Conservation (phyloP, 2,888 invertebrate species). For the Xestobium rufovillosum region DNA sequence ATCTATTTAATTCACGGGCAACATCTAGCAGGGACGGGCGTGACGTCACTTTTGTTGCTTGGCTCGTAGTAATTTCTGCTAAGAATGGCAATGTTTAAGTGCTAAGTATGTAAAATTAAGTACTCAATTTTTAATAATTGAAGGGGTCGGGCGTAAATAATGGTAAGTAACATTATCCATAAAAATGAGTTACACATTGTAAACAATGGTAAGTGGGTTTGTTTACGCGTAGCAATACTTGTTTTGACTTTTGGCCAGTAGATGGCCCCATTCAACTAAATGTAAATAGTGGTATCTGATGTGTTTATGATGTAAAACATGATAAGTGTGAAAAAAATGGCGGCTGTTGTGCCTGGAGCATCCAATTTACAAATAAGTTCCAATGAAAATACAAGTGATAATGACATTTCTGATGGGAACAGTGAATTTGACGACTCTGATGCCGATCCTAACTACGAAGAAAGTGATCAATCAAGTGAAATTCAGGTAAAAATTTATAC, state of each 20-base stretch:
- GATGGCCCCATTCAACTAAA: not conserved
- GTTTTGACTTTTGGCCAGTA: not conserved
- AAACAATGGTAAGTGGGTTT: not conserved
- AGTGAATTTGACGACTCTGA: not conserved
- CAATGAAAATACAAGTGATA: not conserved
- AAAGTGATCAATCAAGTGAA: not conserved
- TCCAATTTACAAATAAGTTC: constrained; percentile 1
- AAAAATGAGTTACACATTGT: not conserved
- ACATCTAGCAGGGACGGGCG: too few relatives aligned
- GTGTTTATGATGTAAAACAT: constrained; percentile 1
- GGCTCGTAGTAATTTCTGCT: too few relatives aligned
- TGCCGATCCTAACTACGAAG: not conserved
- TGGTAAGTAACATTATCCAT: not conserved
- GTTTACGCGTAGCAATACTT: not conserved
- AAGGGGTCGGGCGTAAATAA: not conserved
- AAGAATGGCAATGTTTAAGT: too few relatives aligned
- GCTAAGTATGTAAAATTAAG: too few relatives aligned
- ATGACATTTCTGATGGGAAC: not conserved
- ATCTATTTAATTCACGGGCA: too few relatives aligned
- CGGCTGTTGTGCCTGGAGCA: not conserved
- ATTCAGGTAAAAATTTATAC: constrained; percentile 3
- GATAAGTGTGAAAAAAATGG: not conserved
- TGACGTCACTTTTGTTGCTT: too few relatives aligned
- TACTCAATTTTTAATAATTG: too few relatives aligned
- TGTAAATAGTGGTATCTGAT: constrained; percentile 2